Evolutionary conservation across 2,888 invertebrate species (phyloP), one percentile per base, ranked within the genome.

Genomic region (Limenitis arthemis): DNA sequence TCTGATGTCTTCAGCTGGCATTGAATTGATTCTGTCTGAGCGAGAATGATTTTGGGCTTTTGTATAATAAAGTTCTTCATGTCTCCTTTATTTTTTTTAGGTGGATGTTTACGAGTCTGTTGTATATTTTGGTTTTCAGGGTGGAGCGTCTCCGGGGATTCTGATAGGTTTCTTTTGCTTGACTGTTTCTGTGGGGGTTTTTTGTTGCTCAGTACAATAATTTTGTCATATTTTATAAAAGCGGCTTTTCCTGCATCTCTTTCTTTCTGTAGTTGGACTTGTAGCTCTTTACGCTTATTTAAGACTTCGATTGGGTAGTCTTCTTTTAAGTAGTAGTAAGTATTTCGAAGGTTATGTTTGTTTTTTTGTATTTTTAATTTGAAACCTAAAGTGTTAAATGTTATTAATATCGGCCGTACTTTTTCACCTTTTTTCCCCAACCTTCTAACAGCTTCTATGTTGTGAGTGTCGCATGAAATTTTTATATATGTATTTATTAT

Each of bases 401-500:
- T 56, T 47, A 49, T 49, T 44, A 47, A 40, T 31, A 56, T 43
- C 5, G 49, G 49, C 49, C 53, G 20, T 8, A 42, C 33, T 20
- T 56, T 56, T 38, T 47, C 50, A 1, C 50, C 44, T 33, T 51
- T 56, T 53, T 53, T 53, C 20, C 53, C 56, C 38, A 56, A n/a
- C n/a, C 53, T 50, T 48, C 53, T 53, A 12, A 51, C 49, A 9
- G 44, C 43, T 44, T 54, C 53, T 9, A 57, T 56, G 49, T 53
- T 51, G 43, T 51, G 8, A 28, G 8, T 44, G 8, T 54, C 50
- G 38, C 56, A 61, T 44, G 37, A 11, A 20, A 56, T 37, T 38
- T 57, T 53, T 9, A 62, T 42, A 9, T 56, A 33, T 7, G 29
- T 61, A 32, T 58, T 62, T 53, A 63, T 57, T 47, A 61, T 59